These are phyloP conservation scores for Pycnomerus fuliginosus DNA, from an alignment of 2,888 invertebrate species.

Conservation along the genomic window DNA sequence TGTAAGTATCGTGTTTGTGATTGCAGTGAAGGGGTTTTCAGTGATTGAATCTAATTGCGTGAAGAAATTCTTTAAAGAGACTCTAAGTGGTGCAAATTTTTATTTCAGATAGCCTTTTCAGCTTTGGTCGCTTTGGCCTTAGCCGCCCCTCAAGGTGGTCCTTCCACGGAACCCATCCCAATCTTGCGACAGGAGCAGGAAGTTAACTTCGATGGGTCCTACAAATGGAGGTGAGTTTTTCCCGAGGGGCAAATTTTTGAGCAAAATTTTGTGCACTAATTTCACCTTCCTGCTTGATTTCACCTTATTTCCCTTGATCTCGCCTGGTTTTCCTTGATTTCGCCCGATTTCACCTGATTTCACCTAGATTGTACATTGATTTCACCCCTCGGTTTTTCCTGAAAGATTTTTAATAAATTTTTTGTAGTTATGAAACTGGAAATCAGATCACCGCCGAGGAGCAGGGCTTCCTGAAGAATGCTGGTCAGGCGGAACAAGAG, in stretches of 20 bases:
- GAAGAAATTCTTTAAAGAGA: background rate
- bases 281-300: too few species aligned
- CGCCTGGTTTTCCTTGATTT: too few species aligned
- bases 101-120: constrained; percentile 24
- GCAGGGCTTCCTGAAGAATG: constrained; percentile 60
- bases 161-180: constrained; percentile 63
- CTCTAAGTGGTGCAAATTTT: too few species aligned
- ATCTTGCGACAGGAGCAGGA: constrained; percentile 68
- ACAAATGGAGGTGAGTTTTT: constrained; percentile 55
- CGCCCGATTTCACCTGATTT: background rate
- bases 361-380: too few species aligned
- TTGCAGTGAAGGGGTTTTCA: background rate
- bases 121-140: constrained; percentile 32
- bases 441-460: constrained; percentile 62
- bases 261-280: too few species aligned
- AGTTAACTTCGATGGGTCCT: constrained; percentile 69
- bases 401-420: background rate
- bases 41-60: background rate
- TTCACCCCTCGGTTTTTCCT: background rate
- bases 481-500: constrained; percentile 57
- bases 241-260: background rate
- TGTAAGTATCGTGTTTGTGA: constrained; percentile 18
- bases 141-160: constrained; percentile 43
- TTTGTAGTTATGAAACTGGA: constrained; percentile 58
- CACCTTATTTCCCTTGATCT: too few species aligned